Evolutionary conservation across 2,113 vertebrate species (phyloP).

Genomic region (Mus spicilegus): DNA sequence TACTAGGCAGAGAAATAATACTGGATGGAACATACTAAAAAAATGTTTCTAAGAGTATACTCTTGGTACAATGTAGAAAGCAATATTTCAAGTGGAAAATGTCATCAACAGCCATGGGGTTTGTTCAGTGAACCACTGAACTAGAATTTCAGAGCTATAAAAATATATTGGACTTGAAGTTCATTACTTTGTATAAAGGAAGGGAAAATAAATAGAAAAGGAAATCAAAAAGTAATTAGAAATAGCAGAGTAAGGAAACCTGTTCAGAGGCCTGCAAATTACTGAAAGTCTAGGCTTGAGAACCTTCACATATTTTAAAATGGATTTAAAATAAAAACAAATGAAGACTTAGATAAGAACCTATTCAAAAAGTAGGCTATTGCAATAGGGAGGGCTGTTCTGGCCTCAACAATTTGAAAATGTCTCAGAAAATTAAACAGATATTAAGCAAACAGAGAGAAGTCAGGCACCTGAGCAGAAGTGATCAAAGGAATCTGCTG

Average conservation of each 20-base stretch:
- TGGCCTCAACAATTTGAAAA: neutral
- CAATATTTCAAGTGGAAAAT: conserved; percentile 45
- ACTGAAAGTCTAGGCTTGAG: neutral
- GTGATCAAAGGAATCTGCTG: neutral
- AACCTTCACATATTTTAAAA: conserved; percentile 2
- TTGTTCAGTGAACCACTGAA: neutral
- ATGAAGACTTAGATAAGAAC: conserved; percentile 8
- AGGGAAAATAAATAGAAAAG: neutral
- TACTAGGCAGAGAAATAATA: neutral
- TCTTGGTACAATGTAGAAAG: neutral
- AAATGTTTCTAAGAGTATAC: neutral
- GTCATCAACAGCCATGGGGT: neutral
- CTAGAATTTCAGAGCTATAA: conserved; percentile 35
- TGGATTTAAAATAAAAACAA: conserved; percentile 37
- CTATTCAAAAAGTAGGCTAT: neutral
- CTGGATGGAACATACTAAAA: conserved; percentile 1
- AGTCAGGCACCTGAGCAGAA: neutral
- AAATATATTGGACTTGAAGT: conserved; percentile 45
- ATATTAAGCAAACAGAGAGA: neutral
- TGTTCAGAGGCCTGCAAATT: conserved; percentile 12
- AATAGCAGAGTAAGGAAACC: neutral
- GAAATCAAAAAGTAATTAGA: neutral
- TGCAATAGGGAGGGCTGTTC: neutral
- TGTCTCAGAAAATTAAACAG: conserved; percentile 27
- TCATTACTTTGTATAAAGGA: conserved; percentile 28